phyloP scores from a whole-genome alignment of 2,888 invertebrate genomes.

The Eristalinus sepulchralis region DNA sequence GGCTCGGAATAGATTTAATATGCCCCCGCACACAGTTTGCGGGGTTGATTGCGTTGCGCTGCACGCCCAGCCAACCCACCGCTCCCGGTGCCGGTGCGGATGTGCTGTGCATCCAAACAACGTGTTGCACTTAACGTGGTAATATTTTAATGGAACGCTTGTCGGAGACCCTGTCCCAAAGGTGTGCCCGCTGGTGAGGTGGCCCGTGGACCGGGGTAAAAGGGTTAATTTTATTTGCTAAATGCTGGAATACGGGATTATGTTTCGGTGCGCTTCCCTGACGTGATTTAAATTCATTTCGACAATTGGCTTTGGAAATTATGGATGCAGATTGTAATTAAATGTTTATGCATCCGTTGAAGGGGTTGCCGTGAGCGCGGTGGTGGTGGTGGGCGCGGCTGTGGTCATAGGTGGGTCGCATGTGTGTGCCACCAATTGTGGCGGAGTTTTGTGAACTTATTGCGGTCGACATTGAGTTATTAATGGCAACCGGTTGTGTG shows the following conservation, averaged over 20 bases:
- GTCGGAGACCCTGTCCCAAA: slow-evolving; percentile 24
- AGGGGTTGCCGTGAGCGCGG: neutral
- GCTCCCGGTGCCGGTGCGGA: neutral
- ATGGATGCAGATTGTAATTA: slow-evolving; percentile 70
- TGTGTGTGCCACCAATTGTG: slow-evolving; percentile 41
- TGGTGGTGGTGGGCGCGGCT: neutral
- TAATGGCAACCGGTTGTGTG: slow-evolving; percentile 33
- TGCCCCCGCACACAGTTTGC: slow-evolving; percentile 41
- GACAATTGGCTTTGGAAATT: slow-evolving; percentile 71
- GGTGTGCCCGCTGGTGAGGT: neutral
- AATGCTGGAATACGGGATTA: slow-evolving; percentile 66
- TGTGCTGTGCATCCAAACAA: slow-evolving; percentile 47
- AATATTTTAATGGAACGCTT: slow-evolving; percentile 63
- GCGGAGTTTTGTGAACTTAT: slow-evolving; percentile 59
- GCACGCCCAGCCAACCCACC: neutral
- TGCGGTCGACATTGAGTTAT: slow-evolving; percentile 60
- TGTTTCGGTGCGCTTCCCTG: slow-evolving; percentile 29
- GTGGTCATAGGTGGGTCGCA: slow-evolving; percentile 15
- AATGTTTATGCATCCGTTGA: slow-evolving; percentile 64
- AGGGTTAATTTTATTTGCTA: slow-evolving; percentile 68
- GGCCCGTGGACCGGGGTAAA: neutral
- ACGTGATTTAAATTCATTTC: slow-evolving; percentile 71
- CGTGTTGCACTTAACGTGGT: slow-evolving; percentile 66
- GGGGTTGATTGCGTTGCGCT: slow-evolving; percentile 63
- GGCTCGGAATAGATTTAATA: slow-evolving; percentile 66